A percentile compares a stretch with the other conserved stretches of the same genome.
Evolutionary conservation across 2,888 invertebrate genomes (phyloP).

Genomic region (Ceratothoa steindachneri): DNA sequence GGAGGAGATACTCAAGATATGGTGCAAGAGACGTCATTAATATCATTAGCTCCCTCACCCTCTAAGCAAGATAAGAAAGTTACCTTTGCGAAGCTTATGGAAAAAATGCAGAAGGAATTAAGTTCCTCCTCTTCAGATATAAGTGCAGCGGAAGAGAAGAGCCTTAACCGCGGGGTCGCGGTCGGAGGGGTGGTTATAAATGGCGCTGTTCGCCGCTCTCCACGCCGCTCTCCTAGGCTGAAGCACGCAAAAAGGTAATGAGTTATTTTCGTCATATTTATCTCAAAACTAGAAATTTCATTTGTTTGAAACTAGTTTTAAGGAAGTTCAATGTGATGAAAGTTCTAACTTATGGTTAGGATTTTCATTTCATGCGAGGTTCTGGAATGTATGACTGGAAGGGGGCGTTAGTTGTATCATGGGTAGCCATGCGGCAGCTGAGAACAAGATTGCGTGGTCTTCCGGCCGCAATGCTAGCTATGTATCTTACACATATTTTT

Average conservation of each 20-base stretch:
- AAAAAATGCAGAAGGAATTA: conserved; percentile 73
- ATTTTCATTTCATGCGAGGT: no score
- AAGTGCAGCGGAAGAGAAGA: conserved; percentile 50
- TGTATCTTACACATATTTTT: no score
- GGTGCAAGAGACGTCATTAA: conserved; percentile 36
- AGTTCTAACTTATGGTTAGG: no score
- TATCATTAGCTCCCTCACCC: conserved; percentile 33
- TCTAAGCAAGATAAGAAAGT: conserved; percentile 63
- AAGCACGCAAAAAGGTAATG: neutral
- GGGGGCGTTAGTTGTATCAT: no score
- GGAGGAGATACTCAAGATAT: conserved; percentile 18
- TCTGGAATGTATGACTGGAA: no score
- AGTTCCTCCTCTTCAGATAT: conserved; percentile 62
- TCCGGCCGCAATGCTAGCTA: no score
- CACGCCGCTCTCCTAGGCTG: conserved; percentile 7
- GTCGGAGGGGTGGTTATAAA: neutral
- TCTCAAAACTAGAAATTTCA: no score
- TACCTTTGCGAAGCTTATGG: conserved; percentile 68
- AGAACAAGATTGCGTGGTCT: no score
- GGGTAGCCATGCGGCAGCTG: no score
- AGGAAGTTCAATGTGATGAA: no score
- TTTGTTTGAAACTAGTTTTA: no score
- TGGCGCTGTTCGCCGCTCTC: neutral
- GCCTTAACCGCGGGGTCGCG: neutral
- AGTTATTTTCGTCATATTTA: no score